phyloP scores from a whole-genome alignment of 2,113 vertebrate genomes.

The Marmota flaviventris region DNA sequence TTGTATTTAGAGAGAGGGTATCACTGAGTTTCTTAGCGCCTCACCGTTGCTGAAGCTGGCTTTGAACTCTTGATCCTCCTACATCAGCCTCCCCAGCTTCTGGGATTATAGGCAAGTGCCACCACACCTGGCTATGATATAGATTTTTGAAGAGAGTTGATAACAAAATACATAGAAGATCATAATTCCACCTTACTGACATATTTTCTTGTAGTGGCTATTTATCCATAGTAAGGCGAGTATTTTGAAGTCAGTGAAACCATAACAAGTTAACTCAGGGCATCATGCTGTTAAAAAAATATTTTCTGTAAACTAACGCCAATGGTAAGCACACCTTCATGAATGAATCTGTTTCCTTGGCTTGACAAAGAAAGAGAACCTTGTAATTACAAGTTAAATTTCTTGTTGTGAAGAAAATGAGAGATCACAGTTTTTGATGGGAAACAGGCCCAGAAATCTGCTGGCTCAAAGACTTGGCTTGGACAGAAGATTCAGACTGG shows the following conservation, averaged over 20 bases:
- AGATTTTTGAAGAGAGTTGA: background rate
- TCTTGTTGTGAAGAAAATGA: background rate
- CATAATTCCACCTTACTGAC: background rate
- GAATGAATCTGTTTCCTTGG: background rate
- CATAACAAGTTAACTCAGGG: background rate
- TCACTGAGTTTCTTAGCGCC: too few relatives aligned
- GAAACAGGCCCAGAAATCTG: background rate
- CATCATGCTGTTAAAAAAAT: background rate
- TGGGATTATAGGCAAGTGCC: too few relatives aligned
- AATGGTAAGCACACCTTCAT: background rate
- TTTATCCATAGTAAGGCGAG: background rate
- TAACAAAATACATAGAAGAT: background rate
- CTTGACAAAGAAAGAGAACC: background rate
- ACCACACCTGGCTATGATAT: background rate
- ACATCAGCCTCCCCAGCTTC: too few relatives aligned
- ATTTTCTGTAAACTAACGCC: background rate
- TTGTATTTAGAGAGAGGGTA: too few relatives aligned
- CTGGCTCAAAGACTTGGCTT: background rate
- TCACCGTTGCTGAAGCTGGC: too few relatives aligned
- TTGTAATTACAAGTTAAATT: background rate
- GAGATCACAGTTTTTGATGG: background rate
- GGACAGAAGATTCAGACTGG: background rate
- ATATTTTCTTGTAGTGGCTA: background rate
- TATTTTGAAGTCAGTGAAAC: background rate
- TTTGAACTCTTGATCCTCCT: too few relatives aligned